A percentile compares a stretch with the other conserved stretches of the same genome.
These are phyloP conservation scores for Rana temporaria DNA, from an alignment of 2,113 vertebrate species.

Conservation along the genomic window DNA sequence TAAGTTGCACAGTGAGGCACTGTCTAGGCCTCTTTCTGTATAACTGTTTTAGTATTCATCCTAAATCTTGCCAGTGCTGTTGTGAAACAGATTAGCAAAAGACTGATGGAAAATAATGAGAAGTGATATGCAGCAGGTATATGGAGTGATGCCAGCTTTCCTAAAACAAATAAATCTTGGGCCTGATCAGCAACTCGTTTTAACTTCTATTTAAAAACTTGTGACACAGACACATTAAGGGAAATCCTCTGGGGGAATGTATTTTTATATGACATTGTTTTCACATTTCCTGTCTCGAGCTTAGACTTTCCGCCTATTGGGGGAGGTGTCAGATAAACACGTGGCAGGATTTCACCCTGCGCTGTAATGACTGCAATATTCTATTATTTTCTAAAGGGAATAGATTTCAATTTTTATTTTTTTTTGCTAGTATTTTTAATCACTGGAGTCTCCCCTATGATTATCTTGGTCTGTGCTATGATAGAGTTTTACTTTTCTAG, in stretches of 20 bases:
- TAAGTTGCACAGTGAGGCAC: no score
- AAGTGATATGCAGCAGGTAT: not conserved
- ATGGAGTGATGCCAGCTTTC: not conserved
- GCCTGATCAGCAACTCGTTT: constrained; percentile 11
- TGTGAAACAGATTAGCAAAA: not conserved
- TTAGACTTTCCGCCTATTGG: not conserved
- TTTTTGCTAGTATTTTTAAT: no score
- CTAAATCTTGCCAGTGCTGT: not conserved
- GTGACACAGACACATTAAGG: constrained; percentile 23
- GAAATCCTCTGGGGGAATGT: constrained; percentile 33
- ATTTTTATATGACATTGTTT: constrained; percentile 49
- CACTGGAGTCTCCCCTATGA: no score
- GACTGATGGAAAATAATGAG: not conserved
- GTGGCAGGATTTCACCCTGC: not conserved
- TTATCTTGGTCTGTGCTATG: no score
- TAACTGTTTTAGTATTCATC: not conserved
- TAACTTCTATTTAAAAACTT: not conserved
- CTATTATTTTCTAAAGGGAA: no score
- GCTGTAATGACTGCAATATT: no score
- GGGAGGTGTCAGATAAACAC: constrained; percentile 20
- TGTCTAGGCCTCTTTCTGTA: no score
- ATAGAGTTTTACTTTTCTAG: no score
- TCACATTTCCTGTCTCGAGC: constrained; percentile 28
- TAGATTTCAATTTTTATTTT: no score
- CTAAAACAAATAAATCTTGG: not conserved